phyloP scores from a whole-genome alignment of 1,140 invertebrate species.

The Caenorhabditis brenneri region DNA sequence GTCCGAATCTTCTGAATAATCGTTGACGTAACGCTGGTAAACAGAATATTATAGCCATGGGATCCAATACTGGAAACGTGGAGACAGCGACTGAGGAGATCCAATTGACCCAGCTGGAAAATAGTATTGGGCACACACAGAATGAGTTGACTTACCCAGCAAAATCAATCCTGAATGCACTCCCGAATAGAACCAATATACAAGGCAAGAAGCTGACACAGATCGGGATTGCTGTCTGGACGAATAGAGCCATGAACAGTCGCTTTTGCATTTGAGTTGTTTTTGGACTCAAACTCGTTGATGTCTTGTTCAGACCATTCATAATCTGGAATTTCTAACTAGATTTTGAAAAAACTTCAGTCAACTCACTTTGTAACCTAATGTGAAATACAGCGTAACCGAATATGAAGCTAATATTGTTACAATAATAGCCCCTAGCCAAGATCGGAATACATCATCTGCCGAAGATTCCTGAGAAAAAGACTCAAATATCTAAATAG shows the following conservation, averaged over 20 bases:
- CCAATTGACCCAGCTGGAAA: background rate
- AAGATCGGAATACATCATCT: background rate
- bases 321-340: background rate
- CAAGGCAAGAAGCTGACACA: background rate
- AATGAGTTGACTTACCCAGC: background rate
- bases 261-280: background rate
- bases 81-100: background rate
- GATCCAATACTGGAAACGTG: background rate
- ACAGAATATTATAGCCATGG: background rate
- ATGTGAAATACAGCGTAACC: background rate
- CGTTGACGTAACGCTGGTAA: background rate
- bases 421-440: background rate
- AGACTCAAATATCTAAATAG: background rate
- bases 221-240: background rate
- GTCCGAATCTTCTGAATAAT: background rate
- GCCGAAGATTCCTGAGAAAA: background rate
- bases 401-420: background rate
- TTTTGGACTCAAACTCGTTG: background rate
- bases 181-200: background rate
- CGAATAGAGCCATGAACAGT: background rate
- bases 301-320: background rate
- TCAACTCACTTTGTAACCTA: background rate
- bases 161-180: background rate
- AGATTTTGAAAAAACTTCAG: background rate
- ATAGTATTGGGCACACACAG: background rate